Conservation (phyloP, 2,888 invertebrate genomes). For the Cheilosia soror region DNA sequence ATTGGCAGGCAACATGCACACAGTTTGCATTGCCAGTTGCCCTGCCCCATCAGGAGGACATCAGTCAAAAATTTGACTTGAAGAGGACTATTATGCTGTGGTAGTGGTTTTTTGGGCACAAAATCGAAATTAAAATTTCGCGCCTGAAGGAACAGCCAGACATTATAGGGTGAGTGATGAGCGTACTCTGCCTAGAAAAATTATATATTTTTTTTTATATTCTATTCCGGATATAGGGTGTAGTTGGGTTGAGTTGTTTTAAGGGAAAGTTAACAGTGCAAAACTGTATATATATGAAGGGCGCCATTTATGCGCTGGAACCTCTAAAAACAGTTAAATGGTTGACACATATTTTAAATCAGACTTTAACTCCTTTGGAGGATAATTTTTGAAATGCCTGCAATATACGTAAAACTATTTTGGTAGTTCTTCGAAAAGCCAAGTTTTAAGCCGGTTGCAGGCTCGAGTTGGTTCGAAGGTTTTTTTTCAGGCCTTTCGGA, state of each 20-base stretch:
- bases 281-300: neutral
- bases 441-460: too few relatives aligned
- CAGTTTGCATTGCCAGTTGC: neutral
- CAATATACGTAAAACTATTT: too few relatives aligned
- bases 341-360: too few relatives aligned
- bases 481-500: too few relatives aligned
- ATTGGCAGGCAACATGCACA: conserved; percentile 50
- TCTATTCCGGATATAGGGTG: conserved; percentile 30
- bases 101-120: conserved; percentile 62
- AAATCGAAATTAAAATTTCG: conserved; percentile 73
- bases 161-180: conserved; percentile 42
- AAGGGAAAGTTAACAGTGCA: neutral
- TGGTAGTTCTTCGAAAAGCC: too few relatives aligned
- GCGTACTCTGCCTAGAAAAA: conserved; percentile 37
- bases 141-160: conserved; percentile 69
- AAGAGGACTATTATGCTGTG: conserved; percentile 46
- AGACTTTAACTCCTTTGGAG: too few relatives aligned
- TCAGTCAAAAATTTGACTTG: conserved; percentile 66
- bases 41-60: conserved; percentile 19
- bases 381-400: too few relatives aligned
- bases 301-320: too few relatives aligned
- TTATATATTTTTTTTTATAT: conserved; percentile 30
- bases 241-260: neutral
- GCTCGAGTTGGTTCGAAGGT: too few relatives aligned
- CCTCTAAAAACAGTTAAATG: too few relatives aligned